Base-by-base conservation (phyloP, 1,140 invertebrate genomes). In the Zaprionus ghesquierei region DNA sequence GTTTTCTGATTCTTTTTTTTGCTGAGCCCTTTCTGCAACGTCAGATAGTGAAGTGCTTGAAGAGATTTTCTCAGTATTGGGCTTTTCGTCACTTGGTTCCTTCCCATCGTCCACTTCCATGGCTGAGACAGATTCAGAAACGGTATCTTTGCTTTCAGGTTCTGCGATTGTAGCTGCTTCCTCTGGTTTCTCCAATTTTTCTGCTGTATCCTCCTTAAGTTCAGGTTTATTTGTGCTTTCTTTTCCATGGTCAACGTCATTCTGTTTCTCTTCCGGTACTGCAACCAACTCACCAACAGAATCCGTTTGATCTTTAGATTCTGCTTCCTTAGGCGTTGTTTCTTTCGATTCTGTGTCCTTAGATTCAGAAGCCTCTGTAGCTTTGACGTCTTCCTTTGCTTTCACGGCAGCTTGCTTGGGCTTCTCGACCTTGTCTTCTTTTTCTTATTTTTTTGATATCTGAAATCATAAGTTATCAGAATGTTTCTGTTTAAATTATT, bases 91-190 rank as follows among this genome's bases (percentile, higher is more conserved):
- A 9, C 33, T 72, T 44, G 69, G 20, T 46, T 78, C 20, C 41
- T 31, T 49, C n/a, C 69, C 72, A 13, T 79, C 79, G 25, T 87
- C 84, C 41, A 84, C 74, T 44, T 89, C 85, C 79, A 89, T 89
- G 4, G 79, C 64, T 12, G 66, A 62, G 10, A 65, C 58, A 15
- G 27, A 38, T 38, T 31, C 66, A 23, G 69, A 4, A 23, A 22
- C 56, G 46, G 49, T 35, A 50, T 58, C 51, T 49, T 59, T 55
- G 65, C 63, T 74, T 49, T 76, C 50, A 22, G 49, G 31, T 20
- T 35, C 49, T 41, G 49, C 80, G 46, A 31, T 69, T 68, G 68
- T 76, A 13, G 56, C n/a, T 50, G 79, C 31, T 49, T 82, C 72
- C 23, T 77, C 79, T 6, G 6, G 0, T 54, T 76, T 69, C 35